phyloP scores from a whole-genome alignment of 1,140 invertebrate genomes.

The Zaprionus inermis region DNA sequence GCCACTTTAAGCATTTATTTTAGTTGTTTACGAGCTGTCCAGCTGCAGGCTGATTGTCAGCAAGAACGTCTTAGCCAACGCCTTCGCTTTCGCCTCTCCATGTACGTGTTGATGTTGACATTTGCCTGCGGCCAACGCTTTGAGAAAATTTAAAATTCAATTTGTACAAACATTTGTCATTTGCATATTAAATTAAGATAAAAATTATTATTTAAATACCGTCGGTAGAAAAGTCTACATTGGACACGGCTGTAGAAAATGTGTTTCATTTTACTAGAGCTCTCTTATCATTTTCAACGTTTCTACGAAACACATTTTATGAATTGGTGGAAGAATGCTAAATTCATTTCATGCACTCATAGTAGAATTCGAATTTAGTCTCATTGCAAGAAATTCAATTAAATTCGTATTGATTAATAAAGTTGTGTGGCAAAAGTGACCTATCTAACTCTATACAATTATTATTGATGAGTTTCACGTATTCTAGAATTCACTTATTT shows the following conservation, averaged over 20 bases:
- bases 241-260: conserved; percentile 53
- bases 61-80: not conserved
- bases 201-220: conserved; percentile 66
- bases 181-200: conserved; percentile 81
- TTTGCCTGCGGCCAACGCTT: not conserved
- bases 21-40: conserved; percentile 18
- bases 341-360: no score
- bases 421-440: no score
- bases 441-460: no score
- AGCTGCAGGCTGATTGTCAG: not conserved
- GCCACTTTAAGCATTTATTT: conserved; percentile 24
- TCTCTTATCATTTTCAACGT: not conserved
- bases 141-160: conserved; percentile 68
- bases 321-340: no score
- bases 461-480: no score
- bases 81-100: not conserved
- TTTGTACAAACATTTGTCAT: conserved; percentile 67
- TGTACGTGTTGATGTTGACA: not conserved
- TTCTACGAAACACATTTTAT: no score
- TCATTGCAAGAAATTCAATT: no score
- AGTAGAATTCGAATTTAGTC: no score
- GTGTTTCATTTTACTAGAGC: no score
- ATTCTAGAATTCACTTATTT: no score
- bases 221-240: conserved; percentile 26
- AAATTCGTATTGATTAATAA: no score